phyloP scores from a whole-genome alignment of 2,888 invertebrate species.

The Xanthia togata region DNA sequence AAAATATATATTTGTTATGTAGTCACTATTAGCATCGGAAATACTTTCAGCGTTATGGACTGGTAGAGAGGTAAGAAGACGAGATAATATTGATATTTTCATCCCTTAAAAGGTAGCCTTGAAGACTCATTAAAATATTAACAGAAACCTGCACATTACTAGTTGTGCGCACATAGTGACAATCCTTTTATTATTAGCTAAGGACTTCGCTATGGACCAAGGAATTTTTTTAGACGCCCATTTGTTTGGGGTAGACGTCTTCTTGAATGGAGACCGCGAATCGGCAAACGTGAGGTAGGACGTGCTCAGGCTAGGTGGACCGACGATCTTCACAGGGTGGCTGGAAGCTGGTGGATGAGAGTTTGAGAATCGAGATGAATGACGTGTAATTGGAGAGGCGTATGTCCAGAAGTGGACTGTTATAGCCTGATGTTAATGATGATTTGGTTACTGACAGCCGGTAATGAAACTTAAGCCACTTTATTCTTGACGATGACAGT shows the following conservation, averaged over 20 bases:
- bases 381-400: neutral
- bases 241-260: neutral
- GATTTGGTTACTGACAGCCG: neutral
- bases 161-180: neutral
- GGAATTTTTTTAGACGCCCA: neutral
- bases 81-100: neutral
- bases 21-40: neutral
- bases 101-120: neutral
- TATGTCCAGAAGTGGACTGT: neutral
- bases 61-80: neutral
- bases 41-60: neutral
- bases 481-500: too few relatives aligned
- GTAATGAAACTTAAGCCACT: neutral
- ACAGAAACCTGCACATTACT: neutral
- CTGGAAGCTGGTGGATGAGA: neutral
- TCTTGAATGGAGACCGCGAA: neutral
- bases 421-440: neutral
- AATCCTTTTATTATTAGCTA: neutral
- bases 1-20: neutral
- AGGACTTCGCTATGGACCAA: neutral
- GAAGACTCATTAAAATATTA: neutral
- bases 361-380: neutral
- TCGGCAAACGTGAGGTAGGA: neutral
- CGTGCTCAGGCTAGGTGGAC: neutral
- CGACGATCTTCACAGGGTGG: neutral